Evolutionary conservation across 2,888 invertebrate genomes (phyloP), one percentile per base, ranked within the genome.

Genomic region (Drosophila picticornis): DNA sequence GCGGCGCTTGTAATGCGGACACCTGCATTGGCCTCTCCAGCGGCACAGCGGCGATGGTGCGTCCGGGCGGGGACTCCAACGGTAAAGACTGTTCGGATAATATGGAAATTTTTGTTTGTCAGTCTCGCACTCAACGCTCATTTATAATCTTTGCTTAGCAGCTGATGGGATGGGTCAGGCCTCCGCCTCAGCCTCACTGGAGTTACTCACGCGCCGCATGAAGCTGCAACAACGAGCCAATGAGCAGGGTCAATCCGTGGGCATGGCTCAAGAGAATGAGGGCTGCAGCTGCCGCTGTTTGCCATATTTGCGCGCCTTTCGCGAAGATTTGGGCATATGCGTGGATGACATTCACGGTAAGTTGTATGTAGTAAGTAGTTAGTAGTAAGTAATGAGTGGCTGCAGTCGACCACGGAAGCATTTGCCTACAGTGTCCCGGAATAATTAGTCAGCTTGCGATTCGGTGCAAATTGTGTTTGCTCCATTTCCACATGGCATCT

Each of bases 291-390:
- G 97, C 93, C 96, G 96, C 65, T 98, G 97, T 91, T 95, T 96
- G 77, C 94, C 95, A 60, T 95, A 96, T 81, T 94, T 96, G 75
- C 96, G 96, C 7, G 95, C 96, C 62, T 97, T 97, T 94, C 95
- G 97, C 74, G 97, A 98, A 93, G 98, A 98, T 93, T 94, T 96
- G 79, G 95, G 96, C 84, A 96, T 97, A 81, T 98, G 98, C 93
- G 97, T 97, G 79, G 96, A 97, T 92, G 96, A 97, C 91, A 95
- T 98, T 83, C 96, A 97, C 93, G 97, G 97, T 97, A 92, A 95
- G 95, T 89, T 22, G 38, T 29, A 7, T 38, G 7, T 7, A n/a
- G 27, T 36, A 27, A 36, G 55, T 27, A 11, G 53, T 36, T 22
- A 13, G 6, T 53, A 19, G 6, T n/a, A 25, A 38, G 13, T 56